Evolutionary conservation across 2,888 invertebrate species (phyloP), one percentile per base, ranked within the genome.

Genomic region (Desoria tigrina): DNA sequence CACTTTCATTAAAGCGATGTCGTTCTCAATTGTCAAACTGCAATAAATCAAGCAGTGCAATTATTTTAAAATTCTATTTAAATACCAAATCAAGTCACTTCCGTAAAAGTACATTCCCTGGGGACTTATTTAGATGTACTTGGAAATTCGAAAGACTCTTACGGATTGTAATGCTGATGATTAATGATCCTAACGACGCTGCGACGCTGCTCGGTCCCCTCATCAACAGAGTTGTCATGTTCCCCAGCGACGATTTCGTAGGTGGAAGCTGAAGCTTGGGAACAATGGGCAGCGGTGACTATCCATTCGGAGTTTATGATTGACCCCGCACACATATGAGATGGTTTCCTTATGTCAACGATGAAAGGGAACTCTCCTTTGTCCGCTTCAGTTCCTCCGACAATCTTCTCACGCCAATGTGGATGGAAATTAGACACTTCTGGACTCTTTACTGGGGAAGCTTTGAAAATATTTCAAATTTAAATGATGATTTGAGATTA

Each of bases 1-100:
- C 4, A 76, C 60, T 9, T 65, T 63, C 51, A 74, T 54, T 9
- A 77, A 57, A n/a, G 77, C 73, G 55, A 77, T 72, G 65, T 77
- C 77, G 50, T 74, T 72, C 56, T 70, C 66, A 27, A 45, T 45
- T 45, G 4, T 4, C 6, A 21, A 45, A 6, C 45, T 45, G 45
- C 69, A 61, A n/a, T 23, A n/a, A n/a, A n/a, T n/a, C n/a, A n/a
- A n/a, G n/a, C n/a, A n/a, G n/a, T n/a, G n/a, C n/a, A n/a, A n/a
- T n/a, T n/a, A n/a, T n/a, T n/a, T n/a, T n/a, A n/a, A n/a, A n/a
- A n/a, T n/a, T n/a, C n/a, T n/a, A n/a, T n/a, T n/a, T n/a, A n/a
- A n/a, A n/a, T n/a, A n/a, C n/a, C n/a, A n/a, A n/a, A n/a, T 58
- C 57, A 2, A 59, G 55, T 54, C 6, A 51, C n/a, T n/a, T n/a